Conservation (phyloP, 2,888 invertebrate genomes). For the Pristionchus japonicus region DNA sequence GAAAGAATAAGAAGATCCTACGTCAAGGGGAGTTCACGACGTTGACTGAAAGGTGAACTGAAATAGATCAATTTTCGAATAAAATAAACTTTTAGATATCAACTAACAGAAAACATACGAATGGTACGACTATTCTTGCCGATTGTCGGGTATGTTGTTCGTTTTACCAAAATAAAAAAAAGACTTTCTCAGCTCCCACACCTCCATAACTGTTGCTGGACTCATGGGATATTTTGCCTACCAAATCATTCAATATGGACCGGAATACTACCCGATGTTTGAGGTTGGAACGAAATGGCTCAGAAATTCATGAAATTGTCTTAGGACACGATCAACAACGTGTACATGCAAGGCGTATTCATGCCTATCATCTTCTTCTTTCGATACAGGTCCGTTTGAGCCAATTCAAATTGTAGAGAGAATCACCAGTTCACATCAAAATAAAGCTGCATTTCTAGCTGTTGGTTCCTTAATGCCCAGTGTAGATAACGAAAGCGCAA, state of each 20-base stretch:
- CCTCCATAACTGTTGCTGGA: neutral
- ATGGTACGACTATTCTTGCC: neutral
- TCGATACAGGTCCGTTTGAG: slow-evolving; percentile 38
- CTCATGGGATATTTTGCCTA: neutral
- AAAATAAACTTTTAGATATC: neutral
- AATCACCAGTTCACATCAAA: neutral
- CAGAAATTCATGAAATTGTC: neutral
- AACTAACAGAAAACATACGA: neutral
- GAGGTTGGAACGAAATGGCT: neutral
- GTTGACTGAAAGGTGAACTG: neutral
- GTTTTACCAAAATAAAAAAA: neutral
- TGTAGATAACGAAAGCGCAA: no score
- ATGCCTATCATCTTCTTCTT: neutral
- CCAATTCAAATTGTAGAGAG: no score
- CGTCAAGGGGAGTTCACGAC: neutral
- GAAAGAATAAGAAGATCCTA: neutral
- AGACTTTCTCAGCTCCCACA: neutral
- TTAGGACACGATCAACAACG: neutral
- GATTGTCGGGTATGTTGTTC: neutral
- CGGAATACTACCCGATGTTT: slow-evolving; percentile 5
- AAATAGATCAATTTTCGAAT: neutral
- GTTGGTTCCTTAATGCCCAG: no score
- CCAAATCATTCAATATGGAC: neutral
- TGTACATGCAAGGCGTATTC: slow-evolving; percentile 5
- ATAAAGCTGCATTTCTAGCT: neutral